A percentile compares a stretch with the other conserved stretches of the same genome.
Conservation (phyloP, 2,797 vertebrate genomes). For the Rhabdophis nuchalis region DNA sequence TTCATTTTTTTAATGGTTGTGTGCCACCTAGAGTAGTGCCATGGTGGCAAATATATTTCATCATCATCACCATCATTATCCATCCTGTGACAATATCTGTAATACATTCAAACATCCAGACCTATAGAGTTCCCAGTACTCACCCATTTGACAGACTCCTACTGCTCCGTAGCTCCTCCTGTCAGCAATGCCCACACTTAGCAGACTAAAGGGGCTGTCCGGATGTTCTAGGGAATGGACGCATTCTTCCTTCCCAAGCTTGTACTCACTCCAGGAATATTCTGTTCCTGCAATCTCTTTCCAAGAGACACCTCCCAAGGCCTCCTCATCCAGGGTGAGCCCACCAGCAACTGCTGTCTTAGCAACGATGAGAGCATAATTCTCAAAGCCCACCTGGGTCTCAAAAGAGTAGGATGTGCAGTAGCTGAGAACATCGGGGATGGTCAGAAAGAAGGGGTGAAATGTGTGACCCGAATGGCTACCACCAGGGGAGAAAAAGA, state of each 20-base stretch:
- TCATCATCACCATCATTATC: background rate
- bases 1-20: background rate
- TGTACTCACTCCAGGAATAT: slow-evolving; percentile 71
- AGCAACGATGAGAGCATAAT: slow-evolving; percentile 68
- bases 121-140: slow-evolving; percentile 24
- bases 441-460: slow-evolving; percentile 70
- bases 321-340: slow-evolving; percentile 60
- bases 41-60: no score
- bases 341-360: slow-evolving; percentile 27
- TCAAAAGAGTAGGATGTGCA: slow-evolving; percentile 70
- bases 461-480: background rate
- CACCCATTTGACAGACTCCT: slow-evolving; percentile 54
- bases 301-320: slow-evolving; percentile 57
- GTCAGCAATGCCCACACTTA: slow-evolving; percentile 66
- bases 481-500: slow-evolving; percentile 71
- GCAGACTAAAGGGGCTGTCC: slow-evolving; percentile 64
- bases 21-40: background rate
- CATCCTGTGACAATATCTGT: background rate
- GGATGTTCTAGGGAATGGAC: slow-evolving; percentile 54
- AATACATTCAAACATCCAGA: background rate
- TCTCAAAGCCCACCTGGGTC: slow-evolving; percentile 54
- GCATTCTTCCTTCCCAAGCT: slow-evolving; percentile 25
- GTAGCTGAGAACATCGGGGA: slow-evolving; percentile 65
- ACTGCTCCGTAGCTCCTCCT: slow-evolving; percentile 67
- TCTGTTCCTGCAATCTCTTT: slow-evolving; percentile 58